These are phyloP conservation scores for Caenorhabditis wallacei DNA, from an alignment of 2,888 invertebrate genomes.

Conservation along the genomic window DNA sequence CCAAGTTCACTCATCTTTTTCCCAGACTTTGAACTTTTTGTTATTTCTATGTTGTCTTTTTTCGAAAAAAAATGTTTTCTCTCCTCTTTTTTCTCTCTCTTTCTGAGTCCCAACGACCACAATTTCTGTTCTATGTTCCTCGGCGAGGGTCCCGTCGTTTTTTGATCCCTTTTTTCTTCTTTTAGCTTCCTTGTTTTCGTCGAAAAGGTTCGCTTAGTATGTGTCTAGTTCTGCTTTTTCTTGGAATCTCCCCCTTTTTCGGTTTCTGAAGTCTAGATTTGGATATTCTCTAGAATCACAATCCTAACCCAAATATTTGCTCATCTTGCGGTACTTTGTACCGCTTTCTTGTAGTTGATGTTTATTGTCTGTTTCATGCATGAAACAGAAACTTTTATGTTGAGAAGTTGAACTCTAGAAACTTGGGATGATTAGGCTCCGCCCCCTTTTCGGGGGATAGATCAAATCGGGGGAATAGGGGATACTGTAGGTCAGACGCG, in stretches of 20 bases:
- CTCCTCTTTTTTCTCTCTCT: conserved; percentile 16
- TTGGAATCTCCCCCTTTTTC: not conserved
- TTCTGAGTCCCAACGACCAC: too few relatives aligned
- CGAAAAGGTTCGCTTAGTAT: not conserved
- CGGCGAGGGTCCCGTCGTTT: conserved; percentile 14
- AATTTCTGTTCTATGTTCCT: conserved; percentile 18
- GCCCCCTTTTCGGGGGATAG: conserved; percentile 6
- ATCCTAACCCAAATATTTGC: conserved; percentile 14
- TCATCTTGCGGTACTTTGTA: conserved; percentile 58
- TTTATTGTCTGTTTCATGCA: conserved; percentile 10
- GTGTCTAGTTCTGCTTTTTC: not conserved
- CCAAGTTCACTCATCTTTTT: not conserved
- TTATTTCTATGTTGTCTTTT: conserved; percentile 7
- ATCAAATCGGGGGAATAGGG: too few relatives aligned
- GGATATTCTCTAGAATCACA: not conserved
- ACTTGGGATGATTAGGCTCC: not conserved
- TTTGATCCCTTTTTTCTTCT: conserved; percentile 40
- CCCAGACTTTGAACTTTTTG: conserved; percentile 30
- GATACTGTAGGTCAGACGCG: too few relatives aligned
- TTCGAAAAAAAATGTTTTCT: conserved; percentile 22
- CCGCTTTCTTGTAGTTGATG: conserved; percentile 18
- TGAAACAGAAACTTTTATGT: not conserved
- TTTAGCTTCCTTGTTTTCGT: conserved; percentile 45
- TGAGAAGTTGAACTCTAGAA: not conserved
- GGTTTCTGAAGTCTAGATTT: conserved; percentile 12